Evolutionary conservation across 2,888 invertebrate species (phyloP).

Genomic region (Girardia tigrina): DNA sequence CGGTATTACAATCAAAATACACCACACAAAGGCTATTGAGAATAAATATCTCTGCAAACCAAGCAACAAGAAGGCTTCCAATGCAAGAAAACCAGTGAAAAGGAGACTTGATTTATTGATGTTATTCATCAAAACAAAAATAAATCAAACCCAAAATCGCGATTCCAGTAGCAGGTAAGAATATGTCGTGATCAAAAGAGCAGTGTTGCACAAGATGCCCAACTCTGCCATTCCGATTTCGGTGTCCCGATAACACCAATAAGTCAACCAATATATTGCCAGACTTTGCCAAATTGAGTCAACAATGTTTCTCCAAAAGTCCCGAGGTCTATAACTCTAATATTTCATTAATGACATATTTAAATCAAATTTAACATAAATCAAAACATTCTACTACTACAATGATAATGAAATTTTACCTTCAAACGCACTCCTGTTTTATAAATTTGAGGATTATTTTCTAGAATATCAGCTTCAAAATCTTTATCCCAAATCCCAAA

Average conservation of each 20-base stretch:
- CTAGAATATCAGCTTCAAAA: constrained; percentile 66
- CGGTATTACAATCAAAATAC: not conserved
- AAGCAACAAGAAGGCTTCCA: constrained; percentile 63
- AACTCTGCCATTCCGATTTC: constrained; percentile 75
- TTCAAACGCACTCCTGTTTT: constrained; percentile 59
- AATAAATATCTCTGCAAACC: constrained; percentile 53
- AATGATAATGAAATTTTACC: constrained; percentile 40
- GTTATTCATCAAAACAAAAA: not conserved
- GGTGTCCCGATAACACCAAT: constrained; percentile 62
- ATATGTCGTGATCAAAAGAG: not conserved
- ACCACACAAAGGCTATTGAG: not conserved
- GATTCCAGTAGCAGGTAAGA: constrained; percentile 9
- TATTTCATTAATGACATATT: no score
- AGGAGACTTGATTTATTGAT: constrained; percentile 40
- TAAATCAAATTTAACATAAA: no score
- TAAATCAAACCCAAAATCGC: not conserved
- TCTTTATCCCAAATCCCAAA: constrained; percentile 85
- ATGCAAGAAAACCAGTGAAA: constrained; percentile 42
- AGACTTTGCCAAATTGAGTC: constrained; percentile 82
- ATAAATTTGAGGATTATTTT: constrained; percentile 69
- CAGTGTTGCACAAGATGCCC: constrained; percentile 53
- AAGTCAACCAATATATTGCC: constrained; percentile 70
- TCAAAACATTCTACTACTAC: not conserved
- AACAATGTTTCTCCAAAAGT: constrained; percentile 73
- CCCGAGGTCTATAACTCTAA: constrained; percentile 61